Evolutionary conservation across 2,113 vertebrate species (phyloP).

Genomic region (Coracopsis vasa): DNA sequence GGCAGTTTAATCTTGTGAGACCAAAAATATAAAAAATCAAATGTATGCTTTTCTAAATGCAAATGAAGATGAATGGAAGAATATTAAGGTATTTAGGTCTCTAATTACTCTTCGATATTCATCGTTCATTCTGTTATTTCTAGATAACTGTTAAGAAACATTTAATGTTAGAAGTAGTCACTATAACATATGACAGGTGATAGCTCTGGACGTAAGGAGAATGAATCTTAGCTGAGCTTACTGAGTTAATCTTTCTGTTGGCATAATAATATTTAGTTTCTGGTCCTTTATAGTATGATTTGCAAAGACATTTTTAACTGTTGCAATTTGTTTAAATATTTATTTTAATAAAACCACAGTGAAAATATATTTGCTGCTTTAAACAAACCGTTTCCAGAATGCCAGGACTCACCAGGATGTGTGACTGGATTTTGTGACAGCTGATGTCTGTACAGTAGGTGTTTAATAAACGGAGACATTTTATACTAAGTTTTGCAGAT

Average conservation of each 20-base stretch:
- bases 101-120: not conserved
- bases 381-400: slow-evolving; percentile 21
- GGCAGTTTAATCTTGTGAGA: not conserved
- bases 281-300: not conserved
- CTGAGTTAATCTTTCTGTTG: not conserved
- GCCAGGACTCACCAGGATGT: not conserved
- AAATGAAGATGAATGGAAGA: not conserved
- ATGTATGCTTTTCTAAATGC: not conserved
- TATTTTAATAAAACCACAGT: slow-evolving; percentile 38
- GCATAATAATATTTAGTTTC: not conserved
- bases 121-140: not conserved
- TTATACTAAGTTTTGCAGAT: slow-evolving; percentile 58
- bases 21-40: not conserved
- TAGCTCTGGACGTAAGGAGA: not conserved
- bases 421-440: slow-evolving; percentile 54
- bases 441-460: slow-evolving; percentile 44
- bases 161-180: not conserved
- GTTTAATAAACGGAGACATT: slow-evolving; percentile 59
- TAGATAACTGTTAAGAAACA: not conserved
- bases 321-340: slow-evolving; percentile 32
- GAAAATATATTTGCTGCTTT: slow-evolving; percentile 27
- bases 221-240: not conserved
- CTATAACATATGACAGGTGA: not conserved
- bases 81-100: not conserved
- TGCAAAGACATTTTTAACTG: not conserved